phyloP scores from a whole-genome alignment of 2,888 invertebrate genomes.

The Folsomia manolachei region DNA sequence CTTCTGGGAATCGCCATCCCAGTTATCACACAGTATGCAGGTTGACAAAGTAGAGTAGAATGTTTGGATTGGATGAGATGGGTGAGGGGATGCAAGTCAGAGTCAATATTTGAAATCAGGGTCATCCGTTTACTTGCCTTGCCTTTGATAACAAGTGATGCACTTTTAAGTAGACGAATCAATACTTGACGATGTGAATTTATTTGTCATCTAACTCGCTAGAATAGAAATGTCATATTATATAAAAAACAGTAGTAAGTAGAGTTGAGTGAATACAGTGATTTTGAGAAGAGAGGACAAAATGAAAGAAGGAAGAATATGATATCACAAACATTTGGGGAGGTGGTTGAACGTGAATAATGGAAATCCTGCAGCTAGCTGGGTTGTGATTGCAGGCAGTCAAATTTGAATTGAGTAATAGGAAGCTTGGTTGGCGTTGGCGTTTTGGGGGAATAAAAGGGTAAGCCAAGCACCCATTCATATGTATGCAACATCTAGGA shows the following conservation, averaged over 20 bases:
- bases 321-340: not conserved
- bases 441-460: slow-evolving; percentile 41
- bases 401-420: slow-evolving; percentile 35
- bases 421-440: no score
- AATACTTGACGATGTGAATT: not conserved
- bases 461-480: no score
- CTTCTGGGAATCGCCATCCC: no score
- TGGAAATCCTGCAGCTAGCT: not conserved
- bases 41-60: no score
- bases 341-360: slow-evolving; percentile 8
- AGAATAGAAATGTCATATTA: no score
- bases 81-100: not conserved
- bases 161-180: slow-evolving; percentile 11
- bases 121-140: not conserved
- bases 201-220: not conserved
- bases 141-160: not conserved
- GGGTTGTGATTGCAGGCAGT: slow-evolving; percentile 10
- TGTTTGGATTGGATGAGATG: no score
- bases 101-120: slow-evolving; percentile 11
- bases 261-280: slow-evolving; percentile 11
- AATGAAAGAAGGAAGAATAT: not conserved
- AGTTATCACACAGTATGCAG: no score
- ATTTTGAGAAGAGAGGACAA: slow-evolving; percentile 7
- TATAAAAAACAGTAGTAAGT: no score
- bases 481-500: slow-evolving; percentile 22